Conservation (phyloP, 2,888 invertebrate species). For the Drosophila nr. perissopoda region DNA sequence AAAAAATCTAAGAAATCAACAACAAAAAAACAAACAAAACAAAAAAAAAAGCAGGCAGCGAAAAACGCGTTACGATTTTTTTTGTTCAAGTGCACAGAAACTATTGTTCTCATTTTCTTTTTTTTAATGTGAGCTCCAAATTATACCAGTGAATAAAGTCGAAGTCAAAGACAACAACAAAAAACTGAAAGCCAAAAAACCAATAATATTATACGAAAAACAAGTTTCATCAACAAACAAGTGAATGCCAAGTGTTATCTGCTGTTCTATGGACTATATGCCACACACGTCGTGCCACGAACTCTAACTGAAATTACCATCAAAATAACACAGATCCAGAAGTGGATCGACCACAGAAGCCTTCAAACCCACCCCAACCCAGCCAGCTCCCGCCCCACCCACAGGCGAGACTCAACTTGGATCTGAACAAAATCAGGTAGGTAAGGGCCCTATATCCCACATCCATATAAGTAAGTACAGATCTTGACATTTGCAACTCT, state of each 20-base stretch:
- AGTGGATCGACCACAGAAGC: not conserved
- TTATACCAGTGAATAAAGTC: slow-evolving; percentile 36
- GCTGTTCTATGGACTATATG: slow-evolving; percentile 29
- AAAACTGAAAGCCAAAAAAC: slow-evolving; percentile 4
- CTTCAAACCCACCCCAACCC: not conserved
- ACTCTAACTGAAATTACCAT: not conserved
- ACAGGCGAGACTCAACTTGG: slow-evolving; percentile 3
- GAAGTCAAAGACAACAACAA: slow-evolving; percentile 15
- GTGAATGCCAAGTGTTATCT: slow-evolving; percentile 20
- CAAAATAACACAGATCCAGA: not conserved
- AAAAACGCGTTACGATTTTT: slow-evolving; percentile 33
- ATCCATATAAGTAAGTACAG: not conserved
- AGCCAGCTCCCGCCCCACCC: not conserved
- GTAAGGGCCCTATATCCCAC: not conserved
- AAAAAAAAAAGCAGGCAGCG: not conserved
- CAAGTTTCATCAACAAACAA: not conserved
- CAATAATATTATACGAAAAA: not conserved
- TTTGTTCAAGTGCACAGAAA: slow-evolving; percentile 66
- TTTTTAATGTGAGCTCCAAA: slow-evolving; percentile 36
- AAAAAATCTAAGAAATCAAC: not conserved
- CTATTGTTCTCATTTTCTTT: slow-evolving; percentile 40
- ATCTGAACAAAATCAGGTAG: slow-evolving; percentile 26
- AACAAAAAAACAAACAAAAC: not conserved
- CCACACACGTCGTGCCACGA: slow-evolving; percentile 1
- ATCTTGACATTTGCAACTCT: not conserved